Conservation (phyloP, 2,113 vertebrate species). For the Oryzias woworae region DNA sequence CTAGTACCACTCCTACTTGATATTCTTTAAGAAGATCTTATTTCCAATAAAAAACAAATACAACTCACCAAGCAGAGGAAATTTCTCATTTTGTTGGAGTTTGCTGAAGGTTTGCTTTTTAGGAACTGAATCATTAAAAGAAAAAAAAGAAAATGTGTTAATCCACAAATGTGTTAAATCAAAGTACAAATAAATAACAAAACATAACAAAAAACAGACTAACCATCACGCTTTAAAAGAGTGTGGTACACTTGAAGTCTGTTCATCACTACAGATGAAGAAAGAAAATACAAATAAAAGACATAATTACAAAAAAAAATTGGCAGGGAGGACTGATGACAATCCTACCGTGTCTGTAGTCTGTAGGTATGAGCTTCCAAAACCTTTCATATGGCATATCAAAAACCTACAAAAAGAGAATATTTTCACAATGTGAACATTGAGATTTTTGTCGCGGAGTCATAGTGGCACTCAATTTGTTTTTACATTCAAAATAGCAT, state of each 20-base stretch:
- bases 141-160: neutral
- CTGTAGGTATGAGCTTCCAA: accelerated
- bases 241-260: neutral
- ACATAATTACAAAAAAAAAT: neutral
- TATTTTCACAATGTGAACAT: neutral
- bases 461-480: too few species aligned
- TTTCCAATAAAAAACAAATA: too few species aligned
- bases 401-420: slow-evolving; percentile 33
- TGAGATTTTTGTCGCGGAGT: neutral
- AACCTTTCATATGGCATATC: slow-evolving; percentile 37
- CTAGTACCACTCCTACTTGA: too few species aligned
- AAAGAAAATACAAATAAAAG: neutral
- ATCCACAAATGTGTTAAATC: neutral
- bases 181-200: neutral
- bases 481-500: slow-evolving; percentile 44
- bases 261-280: slow-evolving; percentile 32
- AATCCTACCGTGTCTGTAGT: slow-evolving; percentile 23
- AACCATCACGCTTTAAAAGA: slow-evolving; percentile 22
- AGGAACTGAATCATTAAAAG: slow-evolving; percentile 41
- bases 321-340: neutral
- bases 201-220: slow-evolving; percentile 1
- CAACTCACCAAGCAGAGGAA: slow-evolving; percentile 57
- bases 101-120: slow-evolving; percentile 7
- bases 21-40: too few species aligned
- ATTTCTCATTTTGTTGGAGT: slow-evolving; percentile 23